These are phyloP conservation scores for Ditylenchus weischeri DNA, from an alignment of 2,888 invertebrate genomes.

Conservation along the genomic window DNA sequence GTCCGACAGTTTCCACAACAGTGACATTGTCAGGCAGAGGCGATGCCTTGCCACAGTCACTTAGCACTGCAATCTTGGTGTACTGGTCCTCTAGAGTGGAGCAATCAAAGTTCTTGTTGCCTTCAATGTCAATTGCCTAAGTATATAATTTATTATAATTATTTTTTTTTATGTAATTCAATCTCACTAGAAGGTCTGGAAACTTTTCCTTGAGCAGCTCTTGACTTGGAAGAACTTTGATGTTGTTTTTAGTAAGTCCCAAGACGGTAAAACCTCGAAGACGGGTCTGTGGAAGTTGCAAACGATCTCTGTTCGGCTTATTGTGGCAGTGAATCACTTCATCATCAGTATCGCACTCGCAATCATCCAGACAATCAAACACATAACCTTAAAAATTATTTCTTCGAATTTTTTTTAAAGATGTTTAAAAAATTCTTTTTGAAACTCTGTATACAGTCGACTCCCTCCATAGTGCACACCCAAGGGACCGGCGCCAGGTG, in stretches of 20 bases:
- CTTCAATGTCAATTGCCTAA: constrained; percentile 51
- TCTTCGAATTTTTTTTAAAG: too few species aligned
- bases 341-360: constrained; percentile 53
- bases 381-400: constrained; percentile 34
- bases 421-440: too few species aligned
- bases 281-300: constrained; percentile 42
- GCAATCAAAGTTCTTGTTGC: constrained; percentile 51
- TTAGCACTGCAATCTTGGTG: constrained; percentile 26
- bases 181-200: constrained; percentile 46
- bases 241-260: constrained; percentile 48
- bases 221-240: constrained; percentile 44
- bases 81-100: constrained; percentile 36
- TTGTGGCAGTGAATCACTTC: constrained; percentile 54
- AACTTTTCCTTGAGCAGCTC: constrained; percentile 46
- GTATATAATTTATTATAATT: background rate
- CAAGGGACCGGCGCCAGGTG: too few species aligned
- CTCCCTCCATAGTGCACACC: too few species aligned
- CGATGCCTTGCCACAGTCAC: constrained; percentile 31
- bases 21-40: constrained; percentile 15
- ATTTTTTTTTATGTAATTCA: background rate
- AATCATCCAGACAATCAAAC: constrained; percentile 49
- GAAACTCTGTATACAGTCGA: too few species aligned
- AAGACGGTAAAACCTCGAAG: constrained; percentile 46
- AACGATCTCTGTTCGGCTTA: constrained; percentile 36
- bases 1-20: constrained; percentile 3